These are phyloP conservation scores for Athalia cordata DNA, from an alignment of 2,888 invertebrate genomes.

Conservation along the genomic window DNA sequence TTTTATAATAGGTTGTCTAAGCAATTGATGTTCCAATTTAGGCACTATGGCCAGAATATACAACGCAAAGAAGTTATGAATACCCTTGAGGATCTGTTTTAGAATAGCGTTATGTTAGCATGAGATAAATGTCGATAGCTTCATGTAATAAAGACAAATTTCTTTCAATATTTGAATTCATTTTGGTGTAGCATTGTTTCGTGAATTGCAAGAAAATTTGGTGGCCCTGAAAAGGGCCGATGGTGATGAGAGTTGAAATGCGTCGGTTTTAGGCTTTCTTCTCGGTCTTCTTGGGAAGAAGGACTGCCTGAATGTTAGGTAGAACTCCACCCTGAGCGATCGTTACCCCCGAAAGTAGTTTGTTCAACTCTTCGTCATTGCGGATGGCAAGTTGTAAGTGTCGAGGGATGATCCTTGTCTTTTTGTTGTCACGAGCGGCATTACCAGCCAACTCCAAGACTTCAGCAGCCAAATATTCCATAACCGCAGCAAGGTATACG, in stretches of 20 bases:
- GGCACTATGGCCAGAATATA: too few relatives aligned
- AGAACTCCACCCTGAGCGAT: conserved; percentile 90
- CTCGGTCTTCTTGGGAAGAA: conserved; percentile 83
- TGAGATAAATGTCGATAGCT: too few relatives aligned
- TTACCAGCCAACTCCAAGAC: conserved; percentile 81
- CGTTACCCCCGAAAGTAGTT: conserved; percentile 83
- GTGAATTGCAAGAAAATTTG: conserved; percentile 24
- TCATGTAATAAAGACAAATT: too few relatives aligned
- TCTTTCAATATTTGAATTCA: neutral
- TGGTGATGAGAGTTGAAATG: conserved; percentile 12
- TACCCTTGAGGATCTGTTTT: too few relatives aligned
- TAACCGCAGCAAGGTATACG: conserved; percentile 77
- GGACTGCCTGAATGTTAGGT: conserved; percentile 84
- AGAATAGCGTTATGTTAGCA: too few relatives aligned
- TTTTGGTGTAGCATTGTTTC: neutral
- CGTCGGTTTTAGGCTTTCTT: conserved; percentile 54
- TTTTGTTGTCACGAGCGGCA: conserved; percentile 82
- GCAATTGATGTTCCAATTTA: too few relatives aligned
- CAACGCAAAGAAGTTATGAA: too few relatives aligned
- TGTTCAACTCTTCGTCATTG: conserved; percentile 88
- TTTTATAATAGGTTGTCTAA: too few relatives aligned
- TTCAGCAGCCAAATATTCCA: conserved; percentile 83
- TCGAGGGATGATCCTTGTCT: conserved; percentile 80
- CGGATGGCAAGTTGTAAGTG: conserved; percentile 87
- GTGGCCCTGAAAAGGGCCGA: conserved; percentile 51